Conservation (phyloP, 1,140 invertebrate genomes). For the Trypoxylus dichotomus region DNA sequence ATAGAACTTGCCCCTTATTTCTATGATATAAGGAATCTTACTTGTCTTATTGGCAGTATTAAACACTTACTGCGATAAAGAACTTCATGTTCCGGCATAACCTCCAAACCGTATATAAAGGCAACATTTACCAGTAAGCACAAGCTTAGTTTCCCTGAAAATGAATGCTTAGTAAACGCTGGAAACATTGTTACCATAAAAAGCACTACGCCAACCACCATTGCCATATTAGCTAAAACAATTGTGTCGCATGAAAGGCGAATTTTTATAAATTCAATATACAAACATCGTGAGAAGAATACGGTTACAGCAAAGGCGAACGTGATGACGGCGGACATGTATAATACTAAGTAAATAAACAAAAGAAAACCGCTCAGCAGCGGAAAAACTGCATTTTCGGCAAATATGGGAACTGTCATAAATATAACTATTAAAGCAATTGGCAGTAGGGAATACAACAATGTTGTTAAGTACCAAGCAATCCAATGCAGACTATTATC, state of each 20-base stretch:
- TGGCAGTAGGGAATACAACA: conserved; percentile 67
- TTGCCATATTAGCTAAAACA: not conserved
- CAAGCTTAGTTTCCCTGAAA: not conserved
- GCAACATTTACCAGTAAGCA: not conserved
- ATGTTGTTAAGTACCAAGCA: conserved; percentile 78
- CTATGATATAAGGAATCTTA: no score
- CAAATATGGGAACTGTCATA: not conserved
- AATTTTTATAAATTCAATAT: not conserved
- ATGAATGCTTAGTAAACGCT: not conserved
- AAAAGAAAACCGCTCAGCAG: not conserved
- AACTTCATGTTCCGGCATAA: conserved; percentile 51
- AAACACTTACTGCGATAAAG: conserved; percentile 33
- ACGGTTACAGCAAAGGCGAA: not conserved
- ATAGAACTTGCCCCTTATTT: no score
- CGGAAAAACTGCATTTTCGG: not conserved
- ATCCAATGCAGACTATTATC: conserved; percentile 78
- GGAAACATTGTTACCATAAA: not conserved
- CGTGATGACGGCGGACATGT: not conserved
- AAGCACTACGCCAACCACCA: not conserved
- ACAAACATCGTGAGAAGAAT: not conserved
- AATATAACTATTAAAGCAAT: conserved; percentile 45
- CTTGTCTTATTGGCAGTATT: no score
- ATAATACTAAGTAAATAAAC: conserved; percentile 37
- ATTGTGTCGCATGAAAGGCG: not conserved
- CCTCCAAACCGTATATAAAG: conserved; percentile 38